Evolutionary conservation across 1,140 invertebrate species (phyloP), one percentile per base, ranked within the genome.

Genomic region (Cydia amplana): DNA sequence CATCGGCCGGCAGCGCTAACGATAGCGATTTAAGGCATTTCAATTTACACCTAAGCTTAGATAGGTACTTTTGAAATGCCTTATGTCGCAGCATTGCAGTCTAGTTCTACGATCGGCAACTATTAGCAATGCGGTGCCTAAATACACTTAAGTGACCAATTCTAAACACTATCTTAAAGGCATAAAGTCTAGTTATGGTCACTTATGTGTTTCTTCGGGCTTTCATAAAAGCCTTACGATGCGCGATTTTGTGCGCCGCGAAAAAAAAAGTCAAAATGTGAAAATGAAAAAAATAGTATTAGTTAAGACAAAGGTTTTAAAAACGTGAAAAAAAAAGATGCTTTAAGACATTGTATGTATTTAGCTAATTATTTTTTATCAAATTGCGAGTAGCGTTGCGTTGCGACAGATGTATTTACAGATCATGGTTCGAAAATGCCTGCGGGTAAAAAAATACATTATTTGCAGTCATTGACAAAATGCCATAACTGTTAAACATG

Each of bases 261-360:
- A 70, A 70, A 70, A 70, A 70, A 70, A 60, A 70, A 70, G 28
- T 36, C 65, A 40, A 70, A 70, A 70, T n/a, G 32, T 36, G n/a
- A 70, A 70, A 70, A 70, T 40, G 28, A 70, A 70, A 70, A 70
- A 70, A 70, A 70, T 70, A 43, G 65, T 70, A 70, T 70, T 36
- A 70, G 28, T 36, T 36, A 70, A 36, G 65, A 70, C n/a, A 70
- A 70, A 70, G 32, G 32, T 70, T 70, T 40, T 40, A 70, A 70
- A 60, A 70, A 70, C 28, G 32, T 36, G 65, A 70, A 70, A 70
- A 70, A 65, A 70, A 70, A 43, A 70, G 65, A 70, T 70, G 65
- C 65, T 70, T 70, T 70, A 70, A 70, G 65, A 70, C 65, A 43
- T 40, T 70, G 65, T 70, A 70, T 70, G 32, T 70, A 70, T 70